Conservation (phyloP, 2,888 invertebrate species). For the Idaea straminata region DNA sequence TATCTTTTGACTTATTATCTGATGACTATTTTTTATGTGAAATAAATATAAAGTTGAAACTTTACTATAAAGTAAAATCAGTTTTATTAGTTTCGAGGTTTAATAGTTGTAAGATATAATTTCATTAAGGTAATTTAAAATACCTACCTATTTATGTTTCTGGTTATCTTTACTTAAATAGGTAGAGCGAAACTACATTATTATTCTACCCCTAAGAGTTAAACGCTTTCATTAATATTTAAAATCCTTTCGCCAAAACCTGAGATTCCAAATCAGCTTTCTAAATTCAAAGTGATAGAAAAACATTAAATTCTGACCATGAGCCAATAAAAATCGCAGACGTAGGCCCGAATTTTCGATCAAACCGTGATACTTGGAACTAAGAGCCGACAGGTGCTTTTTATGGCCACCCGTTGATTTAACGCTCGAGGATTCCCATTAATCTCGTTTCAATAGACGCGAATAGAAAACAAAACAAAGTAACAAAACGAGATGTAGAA, state of each 20-base stretch:
- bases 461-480: slow-evolving; percentile 60
- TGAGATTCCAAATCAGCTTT: neutral
- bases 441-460: slow-evolving; percentile 69
- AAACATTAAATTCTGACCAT: neutral
- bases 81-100: no score
- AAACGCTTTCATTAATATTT: slow-evolving; percentile 10
- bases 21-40: no score
- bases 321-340: slow-evolving; percentile 41
- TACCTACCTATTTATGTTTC: no score
- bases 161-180: no score
- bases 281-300: neutral
- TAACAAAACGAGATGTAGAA: slow-evolving; percentile 23
- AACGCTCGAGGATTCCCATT: slow-evolving; percentile 69
- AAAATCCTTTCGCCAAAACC: slow-evolving; percentile 8
- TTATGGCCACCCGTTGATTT: slow-evolving; percentile 72
- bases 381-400: slow-evolving; percentile 74
- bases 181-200: no score
- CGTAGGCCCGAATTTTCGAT: slow-evolving; percentile 53
- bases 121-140: no score
- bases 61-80: no score
- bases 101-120: no score
- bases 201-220: no score
- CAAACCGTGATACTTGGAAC: slow-evolving; percentile 63
- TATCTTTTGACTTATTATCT: no score
- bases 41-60: no score